Conservation (phyloP, 2,113 vertebrate species). For the Barnardius zonarius region DNA sequence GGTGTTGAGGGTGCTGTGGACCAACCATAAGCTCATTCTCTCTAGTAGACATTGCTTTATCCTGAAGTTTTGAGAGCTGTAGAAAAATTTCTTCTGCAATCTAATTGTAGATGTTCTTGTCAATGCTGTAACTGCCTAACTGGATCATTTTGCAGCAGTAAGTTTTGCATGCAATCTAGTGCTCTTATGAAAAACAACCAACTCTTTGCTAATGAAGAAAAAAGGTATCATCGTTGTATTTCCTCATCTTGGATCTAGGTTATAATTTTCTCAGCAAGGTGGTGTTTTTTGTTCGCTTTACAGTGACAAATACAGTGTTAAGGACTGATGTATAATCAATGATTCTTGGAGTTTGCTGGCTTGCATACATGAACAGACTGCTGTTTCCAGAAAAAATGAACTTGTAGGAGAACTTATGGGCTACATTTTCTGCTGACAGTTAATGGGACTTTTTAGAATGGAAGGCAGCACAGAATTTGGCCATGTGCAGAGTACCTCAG, state of each 20-base stretch:
- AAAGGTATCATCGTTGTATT: not conserved
- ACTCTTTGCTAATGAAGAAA: not conserved
- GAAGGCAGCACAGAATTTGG: not conserved
- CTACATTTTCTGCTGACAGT: not conserved
- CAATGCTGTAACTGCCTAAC: not conserved
- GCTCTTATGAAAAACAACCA: not conserved
- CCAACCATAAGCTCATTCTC: not conserved
- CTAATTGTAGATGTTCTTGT: not conserved
- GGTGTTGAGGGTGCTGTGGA: not conserved
- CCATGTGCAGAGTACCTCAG: not conserved
- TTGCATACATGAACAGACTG: not conserved
- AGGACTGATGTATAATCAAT: not conserved
- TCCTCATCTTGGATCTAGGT: not conserved
- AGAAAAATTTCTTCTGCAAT: not conserved
- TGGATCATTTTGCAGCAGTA: not conserved
- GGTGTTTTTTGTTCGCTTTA: not conserved
- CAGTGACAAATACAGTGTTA: not conserved
- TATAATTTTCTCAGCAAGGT: not conserved
- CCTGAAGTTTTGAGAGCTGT: not conserved
- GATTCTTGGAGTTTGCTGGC: not conserved
- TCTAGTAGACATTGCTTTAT: not conserved
- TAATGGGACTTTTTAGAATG: not conserved
- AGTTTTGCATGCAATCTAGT: not conserved
- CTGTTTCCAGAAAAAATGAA: conserved; percentile 28
- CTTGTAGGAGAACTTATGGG: not conserved